Evolutionary conservation across 2,797 vertebrate species (phyloP), one percentile per base, ranked within the genome.

Genomic region (Buphagus erythrorhynchus): DNA sequence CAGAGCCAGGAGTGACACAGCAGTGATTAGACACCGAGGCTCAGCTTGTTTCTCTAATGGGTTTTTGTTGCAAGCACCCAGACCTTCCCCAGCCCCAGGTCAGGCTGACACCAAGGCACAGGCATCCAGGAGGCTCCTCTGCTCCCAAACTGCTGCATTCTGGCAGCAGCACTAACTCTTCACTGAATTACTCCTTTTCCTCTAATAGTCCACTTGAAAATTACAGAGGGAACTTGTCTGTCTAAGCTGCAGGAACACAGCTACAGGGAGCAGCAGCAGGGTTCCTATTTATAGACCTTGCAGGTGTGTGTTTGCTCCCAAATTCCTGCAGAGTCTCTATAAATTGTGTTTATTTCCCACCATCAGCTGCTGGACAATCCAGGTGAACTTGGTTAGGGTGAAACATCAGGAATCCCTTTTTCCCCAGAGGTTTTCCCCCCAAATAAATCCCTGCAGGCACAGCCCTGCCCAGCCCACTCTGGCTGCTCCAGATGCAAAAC

Each of bases 21-120:
- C 45, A 14, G 38, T 58, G 94, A 92, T 96, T 72, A 48, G 8
- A 91, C 81, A 51, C 14, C 68, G 13, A 72, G 72, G 58, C 93
- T 95, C 91, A 65, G 85, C 96, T 92, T 91, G 88, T 95, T 96
- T 85, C 83, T 76, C 91, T 95, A 69, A 95, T 86, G 59, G 96
- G 71, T 89, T 97, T 97, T 95, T 94, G 87, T 96, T 95, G 61
- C 90, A 43, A 94, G 90, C 91, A 86, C 86, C 93, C 67, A 35
- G 40, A 93, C 90, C 76, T 96, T 94, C 88, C 79, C 86, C 9
- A 90, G 96, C 95, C 91, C 63, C 85, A 5, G 97, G 94, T 97
- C 93, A 95, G 69, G 82, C 11, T 43, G 18, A 35, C 38, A 63
- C 4, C 45, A 35, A 76, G 73, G 61, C 6, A 31, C 84, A 67